A percentile compares a stretch with the other conserved stretches of the same genome.
Conservation (phyloP, 2,113 vertebrate genomes). For the Plectropomus leopardus region DNA sequence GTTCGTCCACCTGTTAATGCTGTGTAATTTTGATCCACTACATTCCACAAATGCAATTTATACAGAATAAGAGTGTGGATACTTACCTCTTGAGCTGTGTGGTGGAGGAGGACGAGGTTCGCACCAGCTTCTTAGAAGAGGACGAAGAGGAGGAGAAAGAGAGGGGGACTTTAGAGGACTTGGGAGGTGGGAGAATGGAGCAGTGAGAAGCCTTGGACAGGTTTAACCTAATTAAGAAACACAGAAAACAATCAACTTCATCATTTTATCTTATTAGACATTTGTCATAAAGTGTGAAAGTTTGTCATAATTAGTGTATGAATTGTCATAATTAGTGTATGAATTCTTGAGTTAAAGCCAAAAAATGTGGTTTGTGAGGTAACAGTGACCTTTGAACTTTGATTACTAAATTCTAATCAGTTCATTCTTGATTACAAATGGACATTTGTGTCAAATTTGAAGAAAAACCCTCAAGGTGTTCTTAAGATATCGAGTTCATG, state of each 20-base stretch:
- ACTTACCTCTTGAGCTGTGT: constrained; percentile 56
- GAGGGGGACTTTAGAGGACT: constrained; percentile 30
- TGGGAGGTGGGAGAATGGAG: constrained; percentile 40
- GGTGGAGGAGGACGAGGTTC: constrained; percentile 35
- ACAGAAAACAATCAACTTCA: neutral
- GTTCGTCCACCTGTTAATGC: neutral
- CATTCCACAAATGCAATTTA: neutral
- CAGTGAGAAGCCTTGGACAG: constrained; percentile 10
- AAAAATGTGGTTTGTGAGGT: too few species aligned
- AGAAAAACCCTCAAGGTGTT: too few species aligned
- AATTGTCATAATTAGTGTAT: too few species aligned
- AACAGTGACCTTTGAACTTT: too few species aligned
- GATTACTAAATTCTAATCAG: too few species aligned
- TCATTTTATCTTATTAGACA: too few species aligned
- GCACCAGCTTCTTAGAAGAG: constrained; percentile 31
- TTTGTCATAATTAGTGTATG: too few species aligned
- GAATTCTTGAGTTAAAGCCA: too few species aligned
- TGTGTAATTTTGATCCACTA: neutral
- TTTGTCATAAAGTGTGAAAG: too few species aligned
- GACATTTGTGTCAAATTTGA: too few species aligned
- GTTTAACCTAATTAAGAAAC: constrained; percentile 42
- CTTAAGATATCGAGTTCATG: too few species aligned
- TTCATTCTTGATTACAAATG: too few species aligned
- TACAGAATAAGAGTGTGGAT: neutral
- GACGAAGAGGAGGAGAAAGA: constrained; percentile 40